Conservation (phyloP, 2,113 vertebrate species). For the Sisor rabdophorus region DNA sequence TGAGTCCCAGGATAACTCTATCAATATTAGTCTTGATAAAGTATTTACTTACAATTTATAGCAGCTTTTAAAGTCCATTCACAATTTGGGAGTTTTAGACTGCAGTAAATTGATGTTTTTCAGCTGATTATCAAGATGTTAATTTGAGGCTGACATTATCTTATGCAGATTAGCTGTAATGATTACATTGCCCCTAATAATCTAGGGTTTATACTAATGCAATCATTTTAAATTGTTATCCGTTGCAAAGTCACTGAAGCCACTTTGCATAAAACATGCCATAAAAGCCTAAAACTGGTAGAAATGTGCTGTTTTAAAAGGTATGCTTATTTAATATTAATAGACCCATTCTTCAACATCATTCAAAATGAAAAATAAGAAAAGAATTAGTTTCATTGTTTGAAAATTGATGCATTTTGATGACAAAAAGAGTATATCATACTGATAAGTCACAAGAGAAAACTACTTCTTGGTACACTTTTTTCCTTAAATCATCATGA, state of each 20-base stretch:
- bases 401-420: no score
- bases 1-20: background rate
- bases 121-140: constrained; percentile 9
- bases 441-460: background rate
- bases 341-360: no score
- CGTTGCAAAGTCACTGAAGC: background rate
- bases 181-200: background rate
- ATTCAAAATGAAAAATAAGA: no score
- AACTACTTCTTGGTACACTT: background rate
- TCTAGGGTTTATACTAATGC: background rate
- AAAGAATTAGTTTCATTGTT: no score
- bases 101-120: constrained; percentile 12
- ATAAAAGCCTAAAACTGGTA: background rate
- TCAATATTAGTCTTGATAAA: background rate
- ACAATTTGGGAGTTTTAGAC: constrained; percentile 14
- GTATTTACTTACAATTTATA: background rate
- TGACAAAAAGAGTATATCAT: background rate
- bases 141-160: constrained; percentile 18
- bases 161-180: constrained; percentile 3
- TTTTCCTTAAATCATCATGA: background rate
- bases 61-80: constrained; percentile 3
- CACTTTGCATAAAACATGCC: background rate
- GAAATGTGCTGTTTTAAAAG: background rate
- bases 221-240: background rate
- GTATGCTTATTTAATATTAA: no score